A percentile compares a stretch with the other conserved stretches of the same genome.
Evolutionary conservation across 2,113 vertebrate species (phyloP).

Genomic region (Chaenogobius annularis): DNA sequence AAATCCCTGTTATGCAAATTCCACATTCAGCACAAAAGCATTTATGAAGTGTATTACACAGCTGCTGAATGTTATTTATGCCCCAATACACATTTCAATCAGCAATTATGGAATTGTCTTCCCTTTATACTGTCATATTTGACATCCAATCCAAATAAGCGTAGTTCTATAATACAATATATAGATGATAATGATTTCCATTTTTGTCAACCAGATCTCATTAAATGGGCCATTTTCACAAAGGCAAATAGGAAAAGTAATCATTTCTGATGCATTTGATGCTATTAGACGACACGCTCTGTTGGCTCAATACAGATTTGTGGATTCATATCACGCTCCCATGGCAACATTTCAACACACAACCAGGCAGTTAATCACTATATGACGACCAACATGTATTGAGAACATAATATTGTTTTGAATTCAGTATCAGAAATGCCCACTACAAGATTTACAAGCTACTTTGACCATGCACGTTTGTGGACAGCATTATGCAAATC

Average conservation of each 20-base stretch:
- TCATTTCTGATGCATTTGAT: conserved; percentile 46
- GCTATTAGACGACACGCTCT: conserved; percentile 53
- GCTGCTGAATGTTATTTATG: background rate
- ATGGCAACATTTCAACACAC: conserved; percentile 36
- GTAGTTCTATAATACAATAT: conserved; percentile 17
- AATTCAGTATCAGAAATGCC: too few species aligned
- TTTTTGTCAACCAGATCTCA: conserved; percentile 42
- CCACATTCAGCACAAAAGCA: background rate
- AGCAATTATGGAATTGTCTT: background rate
- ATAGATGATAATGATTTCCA: conserved; percentile 33
- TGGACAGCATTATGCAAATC: too few species aligned
- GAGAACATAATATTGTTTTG: background rate
- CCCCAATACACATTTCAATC: background rate
- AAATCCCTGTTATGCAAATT: background rate
- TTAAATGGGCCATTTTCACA: conserved; percentile 48
- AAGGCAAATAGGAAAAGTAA: conserved; percentile 45
- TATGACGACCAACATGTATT: background rate
- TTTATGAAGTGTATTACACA: background rate
- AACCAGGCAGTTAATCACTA: conserved; percentile 36
- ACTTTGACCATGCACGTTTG: too few species aligned
- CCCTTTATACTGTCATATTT: background rate
- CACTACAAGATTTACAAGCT: too few species aligned
- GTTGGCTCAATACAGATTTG: conserved; percentile 21
- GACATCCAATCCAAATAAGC: background rate
- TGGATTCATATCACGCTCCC: conserved; percentile 41